Evolutionary conservation across 2,113 vertebrate species (phyloP).

Genomic region (Alosa alosa): DNA sequence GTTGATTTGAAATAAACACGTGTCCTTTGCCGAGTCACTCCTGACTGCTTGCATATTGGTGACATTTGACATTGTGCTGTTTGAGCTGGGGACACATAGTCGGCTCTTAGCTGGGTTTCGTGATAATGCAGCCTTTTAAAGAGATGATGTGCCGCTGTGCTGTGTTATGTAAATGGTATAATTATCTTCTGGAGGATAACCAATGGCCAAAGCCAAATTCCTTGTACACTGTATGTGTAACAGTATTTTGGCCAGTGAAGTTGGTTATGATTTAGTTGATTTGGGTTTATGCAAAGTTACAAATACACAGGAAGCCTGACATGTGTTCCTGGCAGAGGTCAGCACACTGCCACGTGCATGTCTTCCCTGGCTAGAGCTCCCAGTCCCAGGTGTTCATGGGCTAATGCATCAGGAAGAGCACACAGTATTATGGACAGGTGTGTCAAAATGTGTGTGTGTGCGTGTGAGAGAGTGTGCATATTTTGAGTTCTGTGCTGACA

Average conservation of each 20-base stretch:
- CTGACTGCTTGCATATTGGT: neutral
- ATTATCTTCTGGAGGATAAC: too few relatives aligned
- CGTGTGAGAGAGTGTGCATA: neutral
- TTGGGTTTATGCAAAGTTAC: too few relatives aligned
- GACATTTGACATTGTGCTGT: neutral
- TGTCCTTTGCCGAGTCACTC: too few relatives aligned
- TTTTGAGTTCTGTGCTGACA: neutral
- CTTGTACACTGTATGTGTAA: too few relatives aligned
- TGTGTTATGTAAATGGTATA: too few relatives aligned
- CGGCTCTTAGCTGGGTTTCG: too few relatives aligned
- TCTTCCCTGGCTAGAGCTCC: neutral
- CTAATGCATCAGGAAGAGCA: neutral
- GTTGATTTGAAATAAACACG: too few relatives aligned
- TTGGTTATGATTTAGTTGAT: too few relatives aligned
- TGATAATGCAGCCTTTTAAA: too few relatives aligned
- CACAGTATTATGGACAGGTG: neutral
- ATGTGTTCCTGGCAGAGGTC: neutral
- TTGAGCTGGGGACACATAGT: neutral
- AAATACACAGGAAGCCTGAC: neutral
- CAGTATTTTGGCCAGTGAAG: too few relatives aligned
- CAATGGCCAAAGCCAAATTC: too few relatives aligned
- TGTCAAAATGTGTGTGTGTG: neutral
- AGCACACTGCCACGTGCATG: neutral
- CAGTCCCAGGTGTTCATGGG: neutral
- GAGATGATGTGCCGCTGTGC: too few relatives aligned